Evolutionary conservation across 2,797 vertebrate genomes (phyloP).

Genomic region (Netta rufina): DNA sequence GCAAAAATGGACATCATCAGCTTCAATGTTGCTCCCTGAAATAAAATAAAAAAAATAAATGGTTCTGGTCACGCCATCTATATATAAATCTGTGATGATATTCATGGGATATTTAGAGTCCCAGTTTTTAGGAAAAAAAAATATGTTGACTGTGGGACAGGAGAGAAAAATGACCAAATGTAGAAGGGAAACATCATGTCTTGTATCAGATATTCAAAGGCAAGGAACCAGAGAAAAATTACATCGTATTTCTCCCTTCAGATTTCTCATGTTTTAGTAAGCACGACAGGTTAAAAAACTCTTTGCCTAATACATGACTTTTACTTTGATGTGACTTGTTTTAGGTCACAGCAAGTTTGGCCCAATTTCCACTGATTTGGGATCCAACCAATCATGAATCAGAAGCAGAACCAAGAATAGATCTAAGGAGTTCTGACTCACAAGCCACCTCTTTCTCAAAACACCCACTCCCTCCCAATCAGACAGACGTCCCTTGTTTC

Average conservation of each 20-base stretch:
- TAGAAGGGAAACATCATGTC: background rate
- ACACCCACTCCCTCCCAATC: constrained; percentile 63
- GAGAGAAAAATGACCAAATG: background rate
- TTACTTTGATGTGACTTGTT: constrained; percentile 21
- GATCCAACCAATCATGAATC: constrained; percentile 61
- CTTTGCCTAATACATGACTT: constrained; percentile 18
- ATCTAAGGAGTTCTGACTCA: constrained; percentile 67
- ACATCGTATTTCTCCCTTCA: background rate
- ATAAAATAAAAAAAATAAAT: background rate
- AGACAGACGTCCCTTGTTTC: constrained; percentile 69
- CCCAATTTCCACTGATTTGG: constrained; percentile 34
- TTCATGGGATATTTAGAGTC: background rate
- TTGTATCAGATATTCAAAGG: background rate
- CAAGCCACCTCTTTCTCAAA: constrained; percentile 65
- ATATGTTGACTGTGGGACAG: background rate
- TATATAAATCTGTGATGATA: background rate
- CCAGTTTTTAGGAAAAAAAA: background rate
- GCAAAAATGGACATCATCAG: background rate
- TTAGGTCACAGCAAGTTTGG: constrained; percentile 50
- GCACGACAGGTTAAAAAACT: constrained; percentile 17
- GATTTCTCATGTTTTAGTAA: background rate
- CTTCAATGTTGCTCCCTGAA: background rate
- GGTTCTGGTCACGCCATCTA: background rate
- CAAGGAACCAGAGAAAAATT: background rate
- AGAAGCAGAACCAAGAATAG: constrained; percentile 64